Evolutionary conservation across 2,888 invertebrate species (phyloP), one percentile per base, ranked within the genome.

Genomic region (Sarcophaga carnaria): DNA sequence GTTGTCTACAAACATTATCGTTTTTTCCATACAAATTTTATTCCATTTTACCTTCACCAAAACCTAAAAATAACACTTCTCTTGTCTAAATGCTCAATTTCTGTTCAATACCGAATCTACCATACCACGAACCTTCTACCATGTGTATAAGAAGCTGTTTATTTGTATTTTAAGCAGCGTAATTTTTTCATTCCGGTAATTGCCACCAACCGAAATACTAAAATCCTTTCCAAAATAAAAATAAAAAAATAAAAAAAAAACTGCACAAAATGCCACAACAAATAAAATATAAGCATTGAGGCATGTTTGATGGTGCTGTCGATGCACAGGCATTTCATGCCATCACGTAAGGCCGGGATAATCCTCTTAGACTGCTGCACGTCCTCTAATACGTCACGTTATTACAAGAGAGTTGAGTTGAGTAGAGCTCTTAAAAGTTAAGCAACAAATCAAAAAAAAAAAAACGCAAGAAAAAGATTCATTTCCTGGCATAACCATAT

Each of bases 271-370:
- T 37, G 37, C 17, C 6, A 45, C 67, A 67, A 37, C 45, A 66
- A 27, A 25, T 12, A n/a, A 17, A 25, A 67, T 67, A 54, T 14
- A 54, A 54, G 14, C 14, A 37, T n/a, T 63, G 27, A 83, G 67
- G 78, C 83, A 74, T 83, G 72, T 78, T 72, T 78, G 66, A 74
- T 54, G 17, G 62, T 62, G 12, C 64, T 83, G 78, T 83, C 72
- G 83, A 83, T 77, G 82, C 77, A 22, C 59, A 49, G 83, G 66
- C 77, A 74, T 72, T 76, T 71, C 76, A 76, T 72, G 72, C 49
- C 83, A 80, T 76, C 82, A 86, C 75, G 76, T 80, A 83, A 77
- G 77, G 66, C 76, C 49, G 17, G 77, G 45, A 86, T 86, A 86
- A 86, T 86, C 83, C 77, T 80, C 71, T 71, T 71, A 80, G 49